Evolutionary conservation across 2,113 vertebrate species (phyloP), one percentile per base, ranked within the genome.

Genomic region (Ascaphus truei): DNA sequence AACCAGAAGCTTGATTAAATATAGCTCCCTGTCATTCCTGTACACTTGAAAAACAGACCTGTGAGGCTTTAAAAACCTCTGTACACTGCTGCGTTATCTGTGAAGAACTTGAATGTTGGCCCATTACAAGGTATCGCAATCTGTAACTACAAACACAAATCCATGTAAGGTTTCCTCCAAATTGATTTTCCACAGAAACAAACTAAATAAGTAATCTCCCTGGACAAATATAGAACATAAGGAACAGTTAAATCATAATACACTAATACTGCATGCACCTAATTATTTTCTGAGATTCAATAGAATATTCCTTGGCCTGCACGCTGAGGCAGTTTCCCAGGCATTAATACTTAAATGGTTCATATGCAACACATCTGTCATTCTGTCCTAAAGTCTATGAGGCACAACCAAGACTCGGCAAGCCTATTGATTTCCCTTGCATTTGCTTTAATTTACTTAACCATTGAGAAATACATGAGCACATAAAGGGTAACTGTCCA

Each of bases 361-460:
- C 91, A 91, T 87, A 88, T 91, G 90, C 88, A 90, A 77, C 89
- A 89, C 91, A 93, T 93, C 90, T 92, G 92, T 92, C 91, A 92
- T 92, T 91, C 85, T 92, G 89, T 91, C 91, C 86, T 83, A 78
- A 86, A 91, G 87, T 90, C 89, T 90, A 91, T 91, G 90, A 93
- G 90, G 87, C 92, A 92, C 88, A 91, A 90, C 88, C 90, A 89
- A 91, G 86, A 82, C 89, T 86, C 84, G 79, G 87, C 89, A 86
- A 88, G 86, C 89, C 86, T 90, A 92, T 92, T 92, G 91, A 92
- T 92, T 92, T 89, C 89, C 86, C 89, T 87, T 89, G 86, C 89
- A 90, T 92, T 90, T 90, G 86, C 88, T 89, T 91, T 91, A 91
- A 91, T 91, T 92, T 91, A 92, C 89, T 91, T 92, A 92, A 91